These are phyloP conservation scores for Tortrix viridana DNA, from an alignment of 2,888 invertebrate species.

Conservation along the genomic window DNA sequence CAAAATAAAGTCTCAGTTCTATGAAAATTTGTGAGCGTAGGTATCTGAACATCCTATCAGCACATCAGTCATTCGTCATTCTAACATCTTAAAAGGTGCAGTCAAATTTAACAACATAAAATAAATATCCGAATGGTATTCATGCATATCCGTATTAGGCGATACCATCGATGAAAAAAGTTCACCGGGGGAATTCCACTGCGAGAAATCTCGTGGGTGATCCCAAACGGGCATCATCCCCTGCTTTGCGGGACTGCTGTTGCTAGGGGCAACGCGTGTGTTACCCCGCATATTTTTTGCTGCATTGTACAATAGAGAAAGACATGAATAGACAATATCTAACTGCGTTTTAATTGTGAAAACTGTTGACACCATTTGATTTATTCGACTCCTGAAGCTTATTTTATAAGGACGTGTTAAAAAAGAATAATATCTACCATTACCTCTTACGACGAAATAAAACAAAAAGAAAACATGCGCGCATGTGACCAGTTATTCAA, in stretches of 20 bases:
- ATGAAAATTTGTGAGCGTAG: neutral
- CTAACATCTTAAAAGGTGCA: neutral
- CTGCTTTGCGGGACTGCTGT: constrained; percentile 60
- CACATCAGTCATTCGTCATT: constrained; percentile 8
- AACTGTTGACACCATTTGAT: constrained; percentile 69
- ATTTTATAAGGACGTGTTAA: constrained; percentile 66
- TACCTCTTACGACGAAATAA: constrained; percentile 38
- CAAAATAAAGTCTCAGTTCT: constrained; percentile 1
- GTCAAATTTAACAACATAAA: constrained; percentile 24
- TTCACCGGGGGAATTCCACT: constrained; percentile 74
- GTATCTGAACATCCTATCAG: neutral
- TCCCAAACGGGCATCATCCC: constrained; percentile 64
- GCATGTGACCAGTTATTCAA: constrained; percentile 57
- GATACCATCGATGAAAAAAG: constrained; percentile 57
- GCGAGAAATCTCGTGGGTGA: constrained; percentile 70
- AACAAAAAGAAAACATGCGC: constrained; percentile 50
- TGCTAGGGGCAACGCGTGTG: constrained; percentile 67
- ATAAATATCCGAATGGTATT: constrained; percentile 26
- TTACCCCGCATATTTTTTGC: constrained; percentile 65
- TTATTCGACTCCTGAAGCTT: constrained; percentile 61
- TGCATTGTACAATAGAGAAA: constrained; percentile 57
- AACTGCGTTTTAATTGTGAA: constrained; percentile 58
- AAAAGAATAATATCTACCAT: constrained; percentile 44
- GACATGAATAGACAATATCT: constrained; percentile 62
- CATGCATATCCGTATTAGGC: constrained; percentile 46